Evolutionary conservation across 2,888 invertebrate genomes (phyloP).

Genomic region (Escarpia spicata): DNA sequence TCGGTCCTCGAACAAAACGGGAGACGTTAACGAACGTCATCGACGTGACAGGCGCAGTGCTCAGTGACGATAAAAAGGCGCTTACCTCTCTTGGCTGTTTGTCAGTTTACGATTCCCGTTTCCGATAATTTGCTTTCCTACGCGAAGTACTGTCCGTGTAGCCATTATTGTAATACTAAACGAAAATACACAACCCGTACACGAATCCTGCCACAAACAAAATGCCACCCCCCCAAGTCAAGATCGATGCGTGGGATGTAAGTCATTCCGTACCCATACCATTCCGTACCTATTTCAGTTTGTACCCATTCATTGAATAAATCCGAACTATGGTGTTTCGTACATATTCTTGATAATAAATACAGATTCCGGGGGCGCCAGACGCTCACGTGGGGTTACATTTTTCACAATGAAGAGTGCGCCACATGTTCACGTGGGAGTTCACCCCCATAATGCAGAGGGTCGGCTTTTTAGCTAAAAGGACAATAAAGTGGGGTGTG

Average conservation of each 20-base stretch:
- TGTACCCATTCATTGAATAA: neutral
- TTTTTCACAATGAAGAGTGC: too few species aligned
- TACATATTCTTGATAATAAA: neutral
- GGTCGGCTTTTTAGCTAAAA: too few species aligned
- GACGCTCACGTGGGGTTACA: too few species aligned
- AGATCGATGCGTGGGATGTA: neutral
- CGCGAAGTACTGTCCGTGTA: conserved; percentile 1
- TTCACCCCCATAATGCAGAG: too few species aligned
- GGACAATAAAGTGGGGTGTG: too few species aligned
- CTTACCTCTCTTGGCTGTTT: neutral
- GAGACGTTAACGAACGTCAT: neutral
- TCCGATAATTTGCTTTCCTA: neutral
- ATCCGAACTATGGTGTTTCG: neutral
- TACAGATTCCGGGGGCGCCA: neutral
- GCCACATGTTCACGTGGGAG: too few species aligned
- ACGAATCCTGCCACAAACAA: neutral
- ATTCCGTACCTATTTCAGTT: neutral
- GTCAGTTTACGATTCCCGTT: neutral
- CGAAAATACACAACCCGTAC: neutral
- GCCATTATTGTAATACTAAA: neutral
- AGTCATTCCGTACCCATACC: neutral
- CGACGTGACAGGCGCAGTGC: neutral
- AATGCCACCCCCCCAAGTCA: neutral
- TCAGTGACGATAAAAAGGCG: neutral
- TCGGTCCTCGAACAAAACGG: neutral